Evolutionary conservation across 2,888 invertebrate genomes (phyloP).

Genomic region (Scaeva pyrastri): DNA sequence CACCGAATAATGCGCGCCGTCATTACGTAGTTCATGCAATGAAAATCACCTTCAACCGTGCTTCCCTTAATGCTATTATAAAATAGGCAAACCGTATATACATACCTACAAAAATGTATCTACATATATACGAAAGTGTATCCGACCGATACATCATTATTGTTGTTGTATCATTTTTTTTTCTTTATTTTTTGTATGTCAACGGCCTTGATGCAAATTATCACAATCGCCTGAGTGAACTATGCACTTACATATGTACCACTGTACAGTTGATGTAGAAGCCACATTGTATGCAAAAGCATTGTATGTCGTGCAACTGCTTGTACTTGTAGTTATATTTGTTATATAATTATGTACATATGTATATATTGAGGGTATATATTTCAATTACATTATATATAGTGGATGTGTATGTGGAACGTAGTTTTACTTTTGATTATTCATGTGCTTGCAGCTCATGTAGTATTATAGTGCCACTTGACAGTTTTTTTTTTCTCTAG

Average conservation of each 20-base stretch:
- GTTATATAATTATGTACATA: slow-evolving; percentile 11
- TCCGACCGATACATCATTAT: slow-evolving; percentile 53
- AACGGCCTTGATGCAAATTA: slow-evolving; percentile 74
- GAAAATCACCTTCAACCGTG: slow-evolving; percentile 70
- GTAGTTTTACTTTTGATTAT: slow-evolving; percentile 21
- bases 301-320: slow-evolving; percentile 42
- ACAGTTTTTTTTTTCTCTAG: neutral
- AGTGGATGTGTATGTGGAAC: neutral
- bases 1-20: slow-evolving; percentile 14
- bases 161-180: slow-evolving; percentile 36
- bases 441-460: slow-evolving; percentile 15
- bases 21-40: slow-evolving; percentile 66
- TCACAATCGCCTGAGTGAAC: slow-evolving; percentile 69
- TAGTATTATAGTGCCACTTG: neutral
- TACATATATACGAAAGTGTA: slow-evolving; percentile 44
- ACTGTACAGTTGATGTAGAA: slow-evolving; percentile 26
- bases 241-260: neutral
- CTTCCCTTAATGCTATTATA: slow-evolving; percentile 67
- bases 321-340: neutral
- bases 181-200: slow-evolving; percentile 57
- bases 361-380: neutral
- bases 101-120: slow-evolving; percentile 49
- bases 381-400: neutral
- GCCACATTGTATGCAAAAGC: slow-evolving; percentile 55
- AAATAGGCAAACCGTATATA: slow-evolving; percentile 47